Percentiles rank a stretch among this genome's conserved stretches.
Evolutionary conservation across 1,140 invertebrate species (phyloP).

Genomic region (Chrysomallon squamiferum): DNA sequence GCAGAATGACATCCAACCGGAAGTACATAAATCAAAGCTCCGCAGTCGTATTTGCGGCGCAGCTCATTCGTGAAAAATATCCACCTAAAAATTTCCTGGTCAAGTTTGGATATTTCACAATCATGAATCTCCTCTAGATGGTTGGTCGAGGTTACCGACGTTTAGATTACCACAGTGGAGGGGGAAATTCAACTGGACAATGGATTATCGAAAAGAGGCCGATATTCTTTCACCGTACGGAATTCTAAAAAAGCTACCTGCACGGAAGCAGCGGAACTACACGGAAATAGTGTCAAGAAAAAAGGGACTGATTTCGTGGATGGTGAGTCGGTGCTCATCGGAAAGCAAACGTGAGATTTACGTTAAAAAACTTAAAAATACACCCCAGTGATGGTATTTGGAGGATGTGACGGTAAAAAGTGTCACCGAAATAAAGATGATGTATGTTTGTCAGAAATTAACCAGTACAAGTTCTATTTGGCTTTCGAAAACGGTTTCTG

Average conservation of each 20-base stretch:
- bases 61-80: neutral
- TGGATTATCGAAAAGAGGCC: slow-evolving; percentile 6
- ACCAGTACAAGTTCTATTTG: slow-evolving; percentile 66
- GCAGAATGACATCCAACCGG: neutral
- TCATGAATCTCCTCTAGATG: slow-evolving; percentile 4
- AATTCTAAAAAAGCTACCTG: neutral
- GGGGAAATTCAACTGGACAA: slow-evolving; percentile 12
- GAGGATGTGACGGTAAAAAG: slow-evolving; percentile 66
- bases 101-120: slow-evolving; percentile 18
- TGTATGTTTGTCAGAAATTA: slow-evolving; percentile 89
- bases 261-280: neutral
- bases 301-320: slow-evolving; percentile 54
- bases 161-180: neutral
- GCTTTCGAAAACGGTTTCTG: slow-evolving; percentile 62
- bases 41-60: slow-evolving; percentile 1
- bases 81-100: neutral
- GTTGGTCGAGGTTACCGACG: no score
- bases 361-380: slow-evolving; percentile 66
- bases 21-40: neutral
- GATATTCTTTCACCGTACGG: slow-evolving; percentile 11
- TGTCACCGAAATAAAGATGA: slow-evolving; percentile 71
- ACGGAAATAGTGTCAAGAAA: slow-evolving; percentile 7
- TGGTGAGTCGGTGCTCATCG: slow-evolving; percentile 68
- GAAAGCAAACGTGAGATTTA: slow-evolving; percentile 67
- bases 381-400: slow-evolving; percentile 73